A percentile compares a stretch with the other conserved stretches of the same genome.
Evolutionary conservation across 2,113 vertebrate species (phyloP).

Genomic region (Rhinopomastus cyanomelas): DNA sequence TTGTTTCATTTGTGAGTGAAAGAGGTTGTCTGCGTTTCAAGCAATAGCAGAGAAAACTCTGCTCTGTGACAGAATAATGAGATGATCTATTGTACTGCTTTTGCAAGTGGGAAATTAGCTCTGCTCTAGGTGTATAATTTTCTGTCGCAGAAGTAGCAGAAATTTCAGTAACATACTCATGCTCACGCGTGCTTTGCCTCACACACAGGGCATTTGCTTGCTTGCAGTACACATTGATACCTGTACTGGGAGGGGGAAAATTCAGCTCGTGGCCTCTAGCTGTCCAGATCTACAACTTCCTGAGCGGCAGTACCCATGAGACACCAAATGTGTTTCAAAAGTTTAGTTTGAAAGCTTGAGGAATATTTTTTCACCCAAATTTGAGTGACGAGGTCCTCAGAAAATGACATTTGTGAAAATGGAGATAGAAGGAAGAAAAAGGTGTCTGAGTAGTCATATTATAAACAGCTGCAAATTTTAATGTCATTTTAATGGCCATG

Average conservation of each 20-base stretch:
- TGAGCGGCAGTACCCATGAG: background rate
- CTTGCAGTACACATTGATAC: background rate
- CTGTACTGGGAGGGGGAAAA: background rate
- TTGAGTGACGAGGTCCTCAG: background rate
- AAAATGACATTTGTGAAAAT: background rate
- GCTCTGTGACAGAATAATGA: conserved; percentile 49
- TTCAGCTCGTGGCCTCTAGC: background rate
- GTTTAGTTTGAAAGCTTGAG: background rate
- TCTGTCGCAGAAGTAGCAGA: background rate
- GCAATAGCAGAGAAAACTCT: conserved; percentile 15
- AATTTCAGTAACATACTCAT: background rate
- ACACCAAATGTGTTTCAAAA: background rate
- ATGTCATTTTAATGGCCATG: too few relatives aligned
- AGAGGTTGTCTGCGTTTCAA: conserved; percentile 28
- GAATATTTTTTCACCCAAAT: background rate
- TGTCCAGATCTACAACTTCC: background rate
- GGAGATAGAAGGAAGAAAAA: background rate
- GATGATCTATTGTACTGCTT: conserved; percentile 44
- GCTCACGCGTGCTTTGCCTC: fast-evolving
- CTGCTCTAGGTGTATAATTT: conserved; percentile 1
- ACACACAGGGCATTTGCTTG: background rate
- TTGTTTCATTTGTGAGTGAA: conserved; percentile 48
- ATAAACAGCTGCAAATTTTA: background rate
- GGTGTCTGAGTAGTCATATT: background rate
- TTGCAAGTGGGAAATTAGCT: conserved; percentile 50